Evolutionary conservation across 2,113 vertebrate genomes (phyloP), one percentile per base, ranked within the genome.

Genomic region (Pachypanchax playfairii): DNA sequence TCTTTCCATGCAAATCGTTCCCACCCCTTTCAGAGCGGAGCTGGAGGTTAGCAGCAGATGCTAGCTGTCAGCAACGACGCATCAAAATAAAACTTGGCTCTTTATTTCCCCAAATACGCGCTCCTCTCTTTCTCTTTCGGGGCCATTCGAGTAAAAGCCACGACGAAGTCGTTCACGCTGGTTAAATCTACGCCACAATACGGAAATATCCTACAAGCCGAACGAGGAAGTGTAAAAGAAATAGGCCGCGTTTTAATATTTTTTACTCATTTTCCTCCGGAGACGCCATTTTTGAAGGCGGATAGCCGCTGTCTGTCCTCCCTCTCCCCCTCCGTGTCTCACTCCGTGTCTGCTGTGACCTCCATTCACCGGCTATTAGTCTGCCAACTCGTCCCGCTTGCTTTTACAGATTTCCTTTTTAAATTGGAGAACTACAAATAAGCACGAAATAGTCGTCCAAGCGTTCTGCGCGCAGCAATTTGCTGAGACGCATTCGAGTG

Each of bases 211-310:
- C 4, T 2, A 22, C 47, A 74, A 58, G 48, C 18, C 31, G 55
- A 77, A 56, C 54, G 60, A 80, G 75, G 53, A 73, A 75, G 73
- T 52, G 59, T 56, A 24, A 48, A 79, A 65, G 79, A 80, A 80
- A 54, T 56, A 87, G 88, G 91, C 91, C 89, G 86, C 75, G 79
- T 69, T 86, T 88, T 82, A 83, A 85, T 89, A 87, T 87, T 87
- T 87, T 91, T 91, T 87, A 89, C 85, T 85, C 83, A 91, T 92
- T 91, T 92, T 92, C 88, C 86, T 85, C 81, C 77, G 84, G 83
- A 90, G 91, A 92, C 92, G 92, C 92, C 92, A 93, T 93, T 79
- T 93, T 93, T 92, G 89, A 92, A 90, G 89, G 91, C 90, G 90
- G 82, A 87, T 89, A 70, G 74, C 85, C 79, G 85, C 88, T 87